A percentile compares a stretch with the other conserved stretches of the same genome.
phyloP scores from a whole-genome alignment of 2,888 invertebrate species.

The Peribatodes rhomboidaria region DNA sequence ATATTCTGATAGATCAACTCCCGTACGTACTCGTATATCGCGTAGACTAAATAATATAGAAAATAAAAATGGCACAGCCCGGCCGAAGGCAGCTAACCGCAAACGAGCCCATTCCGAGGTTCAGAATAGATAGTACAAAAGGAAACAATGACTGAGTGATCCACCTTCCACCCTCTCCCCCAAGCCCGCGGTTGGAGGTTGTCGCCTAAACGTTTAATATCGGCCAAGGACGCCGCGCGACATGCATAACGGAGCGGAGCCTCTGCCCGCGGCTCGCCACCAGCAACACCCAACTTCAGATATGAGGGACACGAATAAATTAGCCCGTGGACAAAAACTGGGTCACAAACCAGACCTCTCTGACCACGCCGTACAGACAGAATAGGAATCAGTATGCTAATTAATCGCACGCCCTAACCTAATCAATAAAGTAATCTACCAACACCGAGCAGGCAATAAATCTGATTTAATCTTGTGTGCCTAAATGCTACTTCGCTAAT shows the following conservation, averaged over 20 bases:
- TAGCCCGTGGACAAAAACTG: conserved; percentile 53
- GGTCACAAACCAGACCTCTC: conserved; percentile 52
- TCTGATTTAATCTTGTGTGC: conserved; percentile 15
- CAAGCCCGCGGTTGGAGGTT: conserved; percentile 55
- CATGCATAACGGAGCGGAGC: conserved; percentile 58
- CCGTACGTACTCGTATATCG: no score
- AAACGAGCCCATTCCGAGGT: conserved; percentile 54
- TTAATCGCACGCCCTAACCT: conserved; percentile 14
- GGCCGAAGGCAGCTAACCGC: conserved; percentile 46
- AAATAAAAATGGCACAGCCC: conserved; percentile 9
- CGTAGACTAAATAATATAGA: not conserved
- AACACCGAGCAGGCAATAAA: conserved; percentile 20
- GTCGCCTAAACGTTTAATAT: conserved; percentile 77
- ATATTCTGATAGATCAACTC: no score
- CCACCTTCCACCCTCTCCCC: conserved; percentile 59
- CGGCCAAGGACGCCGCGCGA: conserved; percentile 74
- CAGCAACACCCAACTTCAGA: conserved; percentile 54
- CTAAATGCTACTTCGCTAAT: conserved; percentile 15
- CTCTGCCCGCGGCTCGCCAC: conserved; percentile 45
- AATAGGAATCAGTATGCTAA: conserved; percentile 23
- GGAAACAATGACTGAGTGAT: conserved; percentile 72
- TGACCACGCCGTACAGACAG: conserved; percentile 29
- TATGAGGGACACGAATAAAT: conserved; percentile 58
- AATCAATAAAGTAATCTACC: conserved; percentile 21
- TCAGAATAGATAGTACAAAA: conserved; percentile 63